Percentiles rank a stretch among this genome's conserved stretches.
These are phyloP conservation scores for Noctua pronuba DNA, from an alignment of 2,888 invertebrate species.

Conservation along the genomic window DNA sequence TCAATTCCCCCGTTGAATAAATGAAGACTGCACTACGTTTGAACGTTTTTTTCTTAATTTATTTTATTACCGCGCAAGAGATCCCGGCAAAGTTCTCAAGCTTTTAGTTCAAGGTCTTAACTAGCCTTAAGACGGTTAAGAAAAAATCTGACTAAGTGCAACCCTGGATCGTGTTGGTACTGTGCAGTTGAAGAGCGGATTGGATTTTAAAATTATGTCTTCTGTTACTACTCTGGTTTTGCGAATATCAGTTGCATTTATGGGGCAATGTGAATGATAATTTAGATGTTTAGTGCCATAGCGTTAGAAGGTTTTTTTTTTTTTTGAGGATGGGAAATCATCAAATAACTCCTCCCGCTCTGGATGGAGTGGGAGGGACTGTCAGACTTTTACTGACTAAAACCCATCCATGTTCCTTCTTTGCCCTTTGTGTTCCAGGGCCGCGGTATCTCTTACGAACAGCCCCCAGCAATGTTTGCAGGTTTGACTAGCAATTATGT, in stretches of 20 bases:
- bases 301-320: not conserved
- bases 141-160: constrained; percentile 48
- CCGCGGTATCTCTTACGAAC: too few relatives aligned
- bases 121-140: constrained; percentile 40
- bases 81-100: constrained; percentile 70
- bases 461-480: too few relatives aligned
- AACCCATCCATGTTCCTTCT: too few relatives aligned
- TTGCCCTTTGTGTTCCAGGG: too few relatives aligned
- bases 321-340: too few relatives aligned
- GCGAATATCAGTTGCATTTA: not conserved
- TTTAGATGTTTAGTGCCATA: not conserved
- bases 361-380: too few relatives aligned
- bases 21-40: constrained; percentile 78
- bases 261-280: not conserved
- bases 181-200: constrained; percentile 13
- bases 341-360: too few relatives aligned
- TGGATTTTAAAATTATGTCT: constrained; percentile 16
- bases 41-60: constrained; percentile 70
- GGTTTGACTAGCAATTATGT: not conserved
- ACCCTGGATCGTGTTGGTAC: constrained; percentile 23
- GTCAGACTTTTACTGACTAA: too few relatives aligned
- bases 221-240: not conserved
- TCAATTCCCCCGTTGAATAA: constrained; percentile 84
- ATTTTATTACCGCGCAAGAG: constrained; percentile 75
- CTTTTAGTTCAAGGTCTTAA: constrained; percentile 74